A percentile compares a stretch with the other conserved stretches of the same genome.
phyloP scores from a whole-genome alignment of 2,113 vertebrate genomes.

The Heteronetta atricapilla region DNA sequence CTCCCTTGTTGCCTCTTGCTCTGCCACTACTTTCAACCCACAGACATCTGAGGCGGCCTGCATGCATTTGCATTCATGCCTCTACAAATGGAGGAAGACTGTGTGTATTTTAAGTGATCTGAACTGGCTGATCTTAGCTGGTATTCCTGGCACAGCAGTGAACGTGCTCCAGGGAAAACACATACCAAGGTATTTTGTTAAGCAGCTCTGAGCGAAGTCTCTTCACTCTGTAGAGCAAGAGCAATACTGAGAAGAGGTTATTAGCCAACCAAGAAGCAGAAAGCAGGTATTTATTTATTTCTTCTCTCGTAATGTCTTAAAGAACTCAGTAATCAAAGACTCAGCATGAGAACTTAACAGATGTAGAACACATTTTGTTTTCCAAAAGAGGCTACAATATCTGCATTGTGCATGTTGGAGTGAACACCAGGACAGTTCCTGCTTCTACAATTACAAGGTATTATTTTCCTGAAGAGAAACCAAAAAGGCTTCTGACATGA shows the following conservation, averaged over 20 bases:
- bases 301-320: neutral
- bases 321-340: slow-evolving; percentile 27
- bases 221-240: slow-evolving; percentile 3
- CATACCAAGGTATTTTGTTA: slow-evolving; percentile 48
- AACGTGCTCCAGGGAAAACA: slow-evolving; percentile 42
- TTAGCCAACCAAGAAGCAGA: neutral
- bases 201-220: slow-evolving; percentile 24
- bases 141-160: slow-evolving; percentile 25
- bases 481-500: neutral
- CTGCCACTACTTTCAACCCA: neutral
- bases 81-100: slow-evolving; percentile 13
- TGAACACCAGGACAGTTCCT: neutral
- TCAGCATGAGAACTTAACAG: slow-evolving; percentile 9
- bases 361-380: slow-evolving; percentile 41
- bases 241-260: neutral
- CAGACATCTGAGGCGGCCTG: neutral
- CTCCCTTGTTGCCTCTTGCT: neutral
- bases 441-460: neutral
- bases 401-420: neutral
- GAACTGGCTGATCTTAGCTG: slow-evolving; percentile 30
- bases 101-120: slow-evolving; percentile 41
- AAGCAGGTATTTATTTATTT: slow-evolving; percentile 24
- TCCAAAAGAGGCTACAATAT: neutral
- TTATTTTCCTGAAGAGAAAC: slow-evolving; percentile 29
- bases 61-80: neutral